Evolutionary conservation across 2,113 vertebrate species (phyloP), one percentile per base, ranked within the genome.

Genomic region (Scomber japonicus): DNA sequence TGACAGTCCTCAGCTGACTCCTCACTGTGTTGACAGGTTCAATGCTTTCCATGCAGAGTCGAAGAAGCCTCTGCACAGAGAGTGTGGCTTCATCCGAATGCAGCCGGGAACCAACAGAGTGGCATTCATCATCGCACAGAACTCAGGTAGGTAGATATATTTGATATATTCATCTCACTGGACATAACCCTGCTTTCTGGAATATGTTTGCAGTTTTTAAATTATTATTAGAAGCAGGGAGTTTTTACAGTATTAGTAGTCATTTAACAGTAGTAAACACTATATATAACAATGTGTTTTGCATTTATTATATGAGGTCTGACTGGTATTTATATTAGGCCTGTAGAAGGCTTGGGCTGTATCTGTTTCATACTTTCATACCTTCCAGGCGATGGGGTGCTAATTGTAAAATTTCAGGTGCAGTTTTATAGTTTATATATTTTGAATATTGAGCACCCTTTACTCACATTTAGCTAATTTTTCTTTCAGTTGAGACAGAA

Each of bases 61-160:
- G 1, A 97, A 94, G 88, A 99, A 96, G 81, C 96, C 97, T 11
- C 94, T 99, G 87, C 98, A 99, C 92, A 94, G 96, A 61, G 97
- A 99, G 45, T 97, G 95, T 45, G 97, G 98, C 3, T 99, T 99
- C 88, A 98, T 99, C 85, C 95, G 97, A 84, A 91, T 98, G 87
- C 94, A 99, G 88, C 97, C 97, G 0, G 96, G 96, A 59, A 96
- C 96, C 89, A 98, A 98, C 27, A 97, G 93, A 89, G 97, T 99
- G 94, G 97, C 97, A 61, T 98, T 99, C 83, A 94, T 99, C 93
- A 96, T 96, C 17, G 97, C 97, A 81, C 97, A 99, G 91, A 99
- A 99, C 91, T 97, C 96, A 94, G 98, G 98, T 99, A 94, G 98
- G 98, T 99, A 91, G 59, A 19, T 14, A 48, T 8, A 21, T 63